phyloP scores from a whole-genome alignment of 2,113 vertebrate genomes.

The Ondatra zibethicus region DNA sequence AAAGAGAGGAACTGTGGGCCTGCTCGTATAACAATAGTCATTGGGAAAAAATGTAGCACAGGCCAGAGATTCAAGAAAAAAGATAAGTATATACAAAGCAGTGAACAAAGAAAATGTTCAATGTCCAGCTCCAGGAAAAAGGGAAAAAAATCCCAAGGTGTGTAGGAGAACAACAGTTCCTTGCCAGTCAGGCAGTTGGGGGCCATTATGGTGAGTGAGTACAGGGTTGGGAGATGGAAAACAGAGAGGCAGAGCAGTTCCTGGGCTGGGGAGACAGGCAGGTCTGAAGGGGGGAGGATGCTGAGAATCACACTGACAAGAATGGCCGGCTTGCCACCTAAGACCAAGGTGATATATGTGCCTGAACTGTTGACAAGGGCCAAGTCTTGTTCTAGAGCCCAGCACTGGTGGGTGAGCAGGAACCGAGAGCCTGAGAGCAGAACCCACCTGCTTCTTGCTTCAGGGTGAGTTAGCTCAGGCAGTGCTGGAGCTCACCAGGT shows the following conservation, averaged over 20 bases:
- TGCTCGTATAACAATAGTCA: neutral
- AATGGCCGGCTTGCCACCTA: neutral
- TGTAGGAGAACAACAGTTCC: neutral
- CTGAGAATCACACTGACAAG: neutral
- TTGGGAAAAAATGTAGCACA: neutral
- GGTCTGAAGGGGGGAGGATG: neutral
- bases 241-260: neutral
- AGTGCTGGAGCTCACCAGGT: no score
- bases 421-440: no score
- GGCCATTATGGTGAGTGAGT: neutral
- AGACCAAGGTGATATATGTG: neutral
- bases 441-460: no score
- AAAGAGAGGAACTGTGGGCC: neutral
- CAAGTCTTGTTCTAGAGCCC: neutral
- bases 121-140: neutral
- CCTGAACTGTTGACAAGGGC: neutral
- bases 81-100: neutral
- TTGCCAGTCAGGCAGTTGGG: neutral
- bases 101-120: neutral
- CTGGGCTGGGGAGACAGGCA: neutral
- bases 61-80: neutral
- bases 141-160: neutral
- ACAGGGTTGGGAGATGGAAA: neutral
- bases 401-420: no score
- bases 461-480: no score